Percentiles rank a stretch among this genome's conserved stretches.
phyloP scores from a whole-genome alignment of 2,888 invertebrate species.

The Troides aeacus region DNA sequence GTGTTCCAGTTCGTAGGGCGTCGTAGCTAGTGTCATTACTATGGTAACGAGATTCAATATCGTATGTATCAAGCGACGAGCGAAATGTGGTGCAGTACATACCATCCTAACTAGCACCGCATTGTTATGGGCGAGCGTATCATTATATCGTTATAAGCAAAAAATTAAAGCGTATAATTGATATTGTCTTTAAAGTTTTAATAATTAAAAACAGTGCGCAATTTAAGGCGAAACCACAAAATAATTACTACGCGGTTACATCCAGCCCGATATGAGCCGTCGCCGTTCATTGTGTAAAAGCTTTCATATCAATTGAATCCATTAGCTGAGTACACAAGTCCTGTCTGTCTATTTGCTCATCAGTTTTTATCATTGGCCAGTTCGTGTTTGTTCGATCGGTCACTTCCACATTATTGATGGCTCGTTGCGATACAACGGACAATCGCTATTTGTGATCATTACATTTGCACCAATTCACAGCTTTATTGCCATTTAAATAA shows the following conservation, averaged over 20 bases:
- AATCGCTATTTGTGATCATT: slow-evolving; percentile 42
- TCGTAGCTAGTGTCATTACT: too few relatives aligned
- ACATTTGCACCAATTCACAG: slow-evolving; percentile 28
- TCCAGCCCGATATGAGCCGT: slow-evolving; percentile 55
- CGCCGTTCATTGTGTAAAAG: slow-evolving; percentile 75
- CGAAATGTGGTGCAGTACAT: too few relatives aligned
- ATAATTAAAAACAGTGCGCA: too few relatives aligned
- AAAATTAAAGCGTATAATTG: too few relatives aligned
- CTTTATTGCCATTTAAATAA: slow-evolving; percentile 31
- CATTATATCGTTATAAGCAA: too few relatives aligned
- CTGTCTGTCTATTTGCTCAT: slow-evolving; percentile 77
- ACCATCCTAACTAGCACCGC: too few relatives aligned
- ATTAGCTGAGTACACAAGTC: slow-evolving; percentile 78
- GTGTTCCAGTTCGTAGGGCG: too few relatives aligned
- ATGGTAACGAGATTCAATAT: too few relatives aligned
- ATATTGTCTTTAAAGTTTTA: too few relatives aligned
- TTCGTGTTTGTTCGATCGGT: slow-evolving; percentile 77
- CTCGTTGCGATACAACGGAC: slow-evolving; percentile 57
- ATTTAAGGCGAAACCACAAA: slow-evolving; percentile 38
- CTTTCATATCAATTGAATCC: slow-evolving; percentile 81
- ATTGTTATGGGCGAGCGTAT: too few relatives aligned
- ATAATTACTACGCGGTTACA: slow-evolving; percentile 47
- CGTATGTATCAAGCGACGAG: too few relatives aligned
- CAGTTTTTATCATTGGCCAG: slow-evolving; percentile 79
- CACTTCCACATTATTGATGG: slow-evolving; percentile 76